These are phyloP conservation scores for Parauchenoglanis punctatus DNA, from an alignment of 2,797 vertebrate genomes.

Conservation along the genomic window DNA sequence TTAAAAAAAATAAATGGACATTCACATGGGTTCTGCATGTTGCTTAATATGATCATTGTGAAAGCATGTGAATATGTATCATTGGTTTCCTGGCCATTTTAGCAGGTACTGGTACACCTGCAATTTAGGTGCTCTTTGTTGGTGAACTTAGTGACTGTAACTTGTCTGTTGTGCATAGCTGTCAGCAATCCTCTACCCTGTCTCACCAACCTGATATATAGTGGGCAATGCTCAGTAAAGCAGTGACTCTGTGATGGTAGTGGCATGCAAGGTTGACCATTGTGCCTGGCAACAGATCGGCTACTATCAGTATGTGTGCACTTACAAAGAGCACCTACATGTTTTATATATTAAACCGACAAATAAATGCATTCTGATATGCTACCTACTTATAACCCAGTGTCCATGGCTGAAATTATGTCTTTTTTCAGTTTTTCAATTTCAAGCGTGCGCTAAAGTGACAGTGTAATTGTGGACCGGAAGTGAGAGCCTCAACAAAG, in stretches of 20 bases:
- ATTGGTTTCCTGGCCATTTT: background rate
- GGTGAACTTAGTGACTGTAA: background rate
- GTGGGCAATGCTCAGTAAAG: background rate
- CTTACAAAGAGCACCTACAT: background rate
- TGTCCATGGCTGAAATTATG: background rate
- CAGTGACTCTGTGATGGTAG: background rate
- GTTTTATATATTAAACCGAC: background rate
- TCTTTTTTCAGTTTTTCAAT: background rate
- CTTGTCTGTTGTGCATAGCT: background rate
- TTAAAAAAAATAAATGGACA: background rate
- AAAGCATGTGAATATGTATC: background rate
- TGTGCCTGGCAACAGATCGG: constrained; percentile 10
- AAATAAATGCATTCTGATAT: background rate
- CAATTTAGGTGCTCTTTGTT: background rate
- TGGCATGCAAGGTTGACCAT: constrained; percentile 1
- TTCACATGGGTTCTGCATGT: background rate
- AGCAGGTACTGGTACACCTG: background rate
- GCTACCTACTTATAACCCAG: background rate
- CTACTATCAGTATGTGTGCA: background rate
- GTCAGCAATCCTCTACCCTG: background rate
- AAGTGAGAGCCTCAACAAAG: constrained; percentile 18
- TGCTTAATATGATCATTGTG: background rate
- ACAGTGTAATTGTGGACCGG: background rate
- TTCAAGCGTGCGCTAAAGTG: background rate
- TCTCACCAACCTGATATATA: background rate